A percentile compares a stretch with the other conserved stretches of the same genome.
phyloP scores from a whole-genome alignment of 2,113 vertebrate species.

The Phycodurus eques region DNA sequence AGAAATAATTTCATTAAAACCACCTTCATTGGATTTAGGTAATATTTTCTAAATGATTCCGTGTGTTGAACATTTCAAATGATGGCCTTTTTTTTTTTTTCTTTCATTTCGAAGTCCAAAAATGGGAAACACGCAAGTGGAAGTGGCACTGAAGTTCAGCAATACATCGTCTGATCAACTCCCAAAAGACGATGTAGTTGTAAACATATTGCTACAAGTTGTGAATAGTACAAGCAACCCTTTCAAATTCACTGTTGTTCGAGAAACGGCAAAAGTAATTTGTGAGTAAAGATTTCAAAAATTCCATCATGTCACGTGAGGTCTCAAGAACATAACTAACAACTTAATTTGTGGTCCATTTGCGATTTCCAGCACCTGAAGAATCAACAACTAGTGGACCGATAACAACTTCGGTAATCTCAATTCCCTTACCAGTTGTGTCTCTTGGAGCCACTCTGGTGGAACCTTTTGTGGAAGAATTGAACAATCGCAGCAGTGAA shows the following conservation, averaged over 20 bases:
- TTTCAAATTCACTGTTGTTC: background rate
- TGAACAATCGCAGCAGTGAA: conserved; percentile 6
- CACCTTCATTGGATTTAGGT: conserved; percentile 3
- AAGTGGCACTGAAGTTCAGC: conserved; percentile 1
- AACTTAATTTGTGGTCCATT: background rate
- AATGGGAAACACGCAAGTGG: background rate
- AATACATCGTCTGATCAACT: background rate
- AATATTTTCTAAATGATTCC: background rate
- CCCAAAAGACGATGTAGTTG: background rate
- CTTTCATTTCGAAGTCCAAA: background rate
- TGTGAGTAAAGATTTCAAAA: background rate
- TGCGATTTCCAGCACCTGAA: background rate
- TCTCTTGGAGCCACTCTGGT: background rate
- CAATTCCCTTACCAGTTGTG: background rate
- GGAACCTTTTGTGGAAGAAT: conserved; percentile 6
- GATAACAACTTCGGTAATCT: background rate
- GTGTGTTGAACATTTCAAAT: background rate
- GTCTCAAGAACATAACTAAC: background rate
- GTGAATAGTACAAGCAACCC: background rate
- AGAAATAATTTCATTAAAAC: background rate
- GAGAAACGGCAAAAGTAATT: background rate
- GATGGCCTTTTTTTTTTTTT: accelerated
- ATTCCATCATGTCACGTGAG: background rate
- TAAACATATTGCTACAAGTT: background rate
- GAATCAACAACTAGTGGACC: background rate